Evolutionary conservation across 2,888 invertebrate genomes (phyloP), one percentile per base, ranked within the genome.

Genomic region (Masnerella sp.): DNA sequence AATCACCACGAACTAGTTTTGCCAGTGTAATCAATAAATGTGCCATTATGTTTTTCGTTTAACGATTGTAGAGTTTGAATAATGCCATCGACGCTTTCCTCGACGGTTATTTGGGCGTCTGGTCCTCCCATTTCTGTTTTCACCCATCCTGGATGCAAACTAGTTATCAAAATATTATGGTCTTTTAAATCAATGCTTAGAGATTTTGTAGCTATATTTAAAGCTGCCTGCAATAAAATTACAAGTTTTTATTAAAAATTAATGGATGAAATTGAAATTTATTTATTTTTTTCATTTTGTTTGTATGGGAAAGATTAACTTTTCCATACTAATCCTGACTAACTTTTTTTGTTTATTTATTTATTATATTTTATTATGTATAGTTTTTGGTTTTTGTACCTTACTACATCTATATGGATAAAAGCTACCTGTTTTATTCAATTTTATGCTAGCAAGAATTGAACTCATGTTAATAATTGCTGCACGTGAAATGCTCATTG

Each of bases 111-210:
- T 0, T 93, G 93, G 0, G 96, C 97, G 77, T 91, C 92, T 32
- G 90, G 87, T 2, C 97, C 96, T 2, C 97, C 97, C 95, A 97
- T 93, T 77, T 93, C 93, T 0, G 97, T 97, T 84, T 92, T 92
- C 5, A 97, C 96, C 97, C 96, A 97, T 1, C 97, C 97, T 0
- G 97, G 97, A 88, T 97, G 96, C 69, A 97, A 84, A 59, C 89
- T 90, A 0, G 93, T 89, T 0, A 93, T 94, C 12, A 96, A 82
- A 76, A 97, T 95, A 40, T 92, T 91, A 78, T 93, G 91, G 32
- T 90, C 90, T 83, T 92, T 92, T 74, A 97, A 89, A 86, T 97
- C 97, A 4, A 94, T 84, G 81, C 95, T 93, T 90, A 97, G 90
- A 0, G 95, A 94, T 84, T 93, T 94, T 0, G 96, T 95, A 1